Percentiles rank a stretch among this genome's conserved stretches.
These are phyloP conservation scores for Donacobius atricapilla DNA, from an alignment of 2,113 vertebrate genomes.

Conservation along the genomic window DNA sequence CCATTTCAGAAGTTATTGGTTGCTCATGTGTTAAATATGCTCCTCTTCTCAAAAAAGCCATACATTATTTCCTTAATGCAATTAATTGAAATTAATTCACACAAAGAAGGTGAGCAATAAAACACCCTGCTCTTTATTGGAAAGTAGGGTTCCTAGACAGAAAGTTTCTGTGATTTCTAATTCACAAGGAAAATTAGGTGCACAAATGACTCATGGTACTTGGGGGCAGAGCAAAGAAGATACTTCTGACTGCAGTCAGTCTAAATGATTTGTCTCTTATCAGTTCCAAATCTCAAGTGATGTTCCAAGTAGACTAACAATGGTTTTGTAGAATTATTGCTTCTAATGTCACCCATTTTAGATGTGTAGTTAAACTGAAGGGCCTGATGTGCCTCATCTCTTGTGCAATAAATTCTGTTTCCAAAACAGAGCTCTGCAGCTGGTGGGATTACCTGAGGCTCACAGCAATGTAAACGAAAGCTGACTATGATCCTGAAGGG, in stretches of 20 bases:
- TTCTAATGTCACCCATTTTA: background rate
- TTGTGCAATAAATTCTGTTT: background rate
- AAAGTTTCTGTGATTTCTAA: conserved; percentile 26
- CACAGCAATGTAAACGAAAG: background rate
- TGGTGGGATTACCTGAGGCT: background rate
- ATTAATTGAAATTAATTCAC: conserved; percentile 27
- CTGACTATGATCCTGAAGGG: background rate
- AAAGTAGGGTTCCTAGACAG: conserved; percentile 27
- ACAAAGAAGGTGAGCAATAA: conserved; percentile 56
- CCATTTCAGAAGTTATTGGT: background rate
- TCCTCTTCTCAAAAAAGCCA: background rate
- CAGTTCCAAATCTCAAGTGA: conserved; percentile 10
- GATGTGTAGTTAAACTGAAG: background rate
- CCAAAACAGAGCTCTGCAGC: background rate
- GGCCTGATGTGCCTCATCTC: background rate
- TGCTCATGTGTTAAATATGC: background rate
- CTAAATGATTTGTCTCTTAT: background rate
- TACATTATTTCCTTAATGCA: background rate
- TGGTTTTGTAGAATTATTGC: background rate
- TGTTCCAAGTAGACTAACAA: background rate
- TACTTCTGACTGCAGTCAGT: background rate
- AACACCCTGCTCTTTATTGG: conserved; percentile 8
- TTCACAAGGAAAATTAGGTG: conserved; percentile 57
- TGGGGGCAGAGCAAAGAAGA: conserved; percentile 11
- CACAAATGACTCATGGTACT: conserved; percentile 6